Base-by-base conservation (phyloP, 2,888 invertebrate genomes). In the Drosophila yooni region DNA sequence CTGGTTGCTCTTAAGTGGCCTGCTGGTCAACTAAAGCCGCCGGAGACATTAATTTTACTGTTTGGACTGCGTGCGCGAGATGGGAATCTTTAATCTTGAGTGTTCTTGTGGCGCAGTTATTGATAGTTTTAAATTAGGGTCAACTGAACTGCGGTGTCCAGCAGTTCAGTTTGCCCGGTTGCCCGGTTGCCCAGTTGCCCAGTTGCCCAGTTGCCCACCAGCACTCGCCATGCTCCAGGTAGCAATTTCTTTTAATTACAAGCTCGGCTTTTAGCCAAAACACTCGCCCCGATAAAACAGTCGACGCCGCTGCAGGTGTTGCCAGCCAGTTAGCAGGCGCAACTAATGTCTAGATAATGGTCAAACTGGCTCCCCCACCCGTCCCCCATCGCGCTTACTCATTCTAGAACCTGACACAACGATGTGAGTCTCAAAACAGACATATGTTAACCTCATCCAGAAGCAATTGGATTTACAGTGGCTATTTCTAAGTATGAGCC, bases 81-180 rank as follows among this genome's bases (percentile, higher is more conserved):
- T 89, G 81, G 60, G 73, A 84, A 84, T 84, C 83, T 82, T 58
- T 27, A 65, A 60, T 58, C 67, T 77, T 70, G 80, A 76, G 78
- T 79, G 81, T 76, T 76, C 58, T 75, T 70, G 75, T 72, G 75
- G 74, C 72, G 74, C 79, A 75, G 88, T 91, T 91, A 90, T 89
- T 91, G 91, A 91, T 89, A 82, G 88, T 81, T 84, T 74, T 74
- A 81, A 89, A 89, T 89, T 86, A 91, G 83, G 89, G 91, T 90
- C 89, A 90, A 84, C 86, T 66, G 81, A 21, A 21, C 21, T 82
- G 85, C 75, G 87, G 59, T 71, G 66, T 54, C 38, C 58, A 59
- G 48, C 54, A 54, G 60, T 33, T 61, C 38, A 61, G 40, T 40
- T 18, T 38, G 33, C 43, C 43, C 21, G 2, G 43, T 43, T 43